These are phyloP conservation scores for Calliopum simillimum DNA, from an alignment of 2,888 invertebrate genomes.

Conservation along the genomic window DNA sequence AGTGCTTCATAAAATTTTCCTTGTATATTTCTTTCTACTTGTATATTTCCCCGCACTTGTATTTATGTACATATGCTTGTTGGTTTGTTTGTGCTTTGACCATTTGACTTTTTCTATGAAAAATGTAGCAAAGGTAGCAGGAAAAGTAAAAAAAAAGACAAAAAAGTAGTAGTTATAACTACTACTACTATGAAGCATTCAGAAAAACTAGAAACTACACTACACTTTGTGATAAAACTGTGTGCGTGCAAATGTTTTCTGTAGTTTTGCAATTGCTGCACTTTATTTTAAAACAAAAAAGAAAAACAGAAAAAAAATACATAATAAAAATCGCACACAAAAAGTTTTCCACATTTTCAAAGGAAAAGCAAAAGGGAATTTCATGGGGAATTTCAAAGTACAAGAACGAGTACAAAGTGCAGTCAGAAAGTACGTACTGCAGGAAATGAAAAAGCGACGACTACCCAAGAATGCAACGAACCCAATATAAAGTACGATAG, in stretches of 20 bases:
- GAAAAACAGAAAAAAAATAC: slow-evolving; percentile 1
- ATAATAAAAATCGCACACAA: not conserved
- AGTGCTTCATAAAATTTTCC: slow-evolving; percentile 30
- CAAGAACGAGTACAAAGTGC: not conserved
- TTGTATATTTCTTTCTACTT: slow-evolving; percentile 11
- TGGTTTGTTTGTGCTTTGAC: slow-evolving; percentile 39
- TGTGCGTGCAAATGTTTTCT: slow-evolving; percentile 2
- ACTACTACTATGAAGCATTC: not conserved
- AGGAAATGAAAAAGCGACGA: not conserved
- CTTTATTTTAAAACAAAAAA: slow-evolving; percentile 20
- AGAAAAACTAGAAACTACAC: not conserved
- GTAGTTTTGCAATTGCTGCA: slow-evolving; percentile 1
- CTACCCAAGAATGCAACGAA: slow-evolving; percentile 22
- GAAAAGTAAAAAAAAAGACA: slow-evolving; percentile 21
- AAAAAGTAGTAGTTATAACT: slow-evolving; percentile 16
- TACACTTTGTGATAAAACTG: not conserved
- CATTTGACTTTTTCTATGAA: slow-evolving; percentile 39
- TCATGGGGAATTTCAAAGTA: slow-evolving; percentile 22
- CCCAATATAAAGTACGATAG: slow-evolving; percentile 15
- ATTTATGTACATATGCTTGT: slow-evolving; percentile 18
- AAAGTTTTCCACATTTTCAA: not conserved
- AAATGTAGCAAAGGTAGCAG: slow-evolving; percentile 11
- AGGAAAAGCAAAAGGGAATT: slow-evolving; percentile 9
- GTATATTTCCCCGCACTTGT: slow-evolving; percentile 4
- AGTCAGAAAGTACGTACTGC: not conserved